phyloP scores from a whole-genome alignment of 2,113 vertebrate genomes.

The Python bivittatus region DNA sequence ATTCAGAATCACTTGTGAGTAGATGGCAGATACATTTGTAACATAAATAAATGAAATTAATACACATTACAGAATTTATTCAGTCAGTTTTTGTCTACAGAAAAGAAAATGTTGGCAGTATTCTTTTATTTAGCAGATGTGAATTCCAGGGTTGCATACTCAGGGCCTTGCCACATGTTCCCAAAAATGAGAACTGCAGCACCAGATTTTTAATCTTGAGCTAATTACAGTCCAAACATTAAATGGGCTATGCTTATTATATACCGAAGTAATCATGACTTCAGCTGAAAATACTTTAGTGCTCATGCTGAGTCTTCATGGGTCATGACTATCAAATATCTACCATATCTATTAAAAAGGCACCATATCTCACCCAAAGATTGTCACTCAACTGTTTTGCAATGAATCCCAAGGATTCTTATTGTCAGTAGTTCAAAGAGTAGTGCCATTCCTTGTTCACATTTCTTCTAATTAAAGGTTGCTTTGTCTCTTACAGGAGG shows the following conservation, averaged over 20 bases:
- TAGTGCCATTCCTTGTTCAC: rapidly evolving
- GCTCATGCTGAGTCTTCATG: neutral
- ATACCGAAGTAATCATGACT: neutral
- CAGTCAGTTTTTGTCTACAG: neutral
- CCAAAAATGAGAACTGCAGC: neutral
- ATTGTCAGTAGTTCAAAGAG: neutral
- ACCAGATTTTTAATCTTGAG: neutral
- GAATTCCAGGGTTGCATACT: neutral
- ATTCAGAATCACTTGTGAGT: neutral
- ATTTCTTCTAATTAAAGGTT: rapidly evolving
- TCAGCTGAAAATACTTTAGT: neutral
- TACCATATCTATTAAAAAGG: neutral
- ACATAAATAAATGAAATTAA: neutral
- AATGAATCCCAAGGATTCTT: neutral
- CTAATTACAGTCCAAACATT: neutral
- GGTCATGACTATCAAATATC: neutral
- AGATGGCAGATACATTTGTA: neutral
- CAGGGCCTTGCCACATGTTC: neutral
- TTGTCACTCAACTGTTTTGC: neutral
- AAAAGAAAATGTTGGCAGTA: neutral
- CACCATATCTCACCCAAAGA: neutral
- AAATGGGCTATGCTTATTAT: neutral
- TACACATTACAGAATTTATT: neutral
- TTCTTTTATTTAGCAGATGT: neutral
- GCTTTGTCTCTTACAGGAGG: constrained; percentile 70